Evolutionary conservation across 92 coral and sea anemone genomes (phyloP).

Genomic region (Porites evermanni): DNA sequence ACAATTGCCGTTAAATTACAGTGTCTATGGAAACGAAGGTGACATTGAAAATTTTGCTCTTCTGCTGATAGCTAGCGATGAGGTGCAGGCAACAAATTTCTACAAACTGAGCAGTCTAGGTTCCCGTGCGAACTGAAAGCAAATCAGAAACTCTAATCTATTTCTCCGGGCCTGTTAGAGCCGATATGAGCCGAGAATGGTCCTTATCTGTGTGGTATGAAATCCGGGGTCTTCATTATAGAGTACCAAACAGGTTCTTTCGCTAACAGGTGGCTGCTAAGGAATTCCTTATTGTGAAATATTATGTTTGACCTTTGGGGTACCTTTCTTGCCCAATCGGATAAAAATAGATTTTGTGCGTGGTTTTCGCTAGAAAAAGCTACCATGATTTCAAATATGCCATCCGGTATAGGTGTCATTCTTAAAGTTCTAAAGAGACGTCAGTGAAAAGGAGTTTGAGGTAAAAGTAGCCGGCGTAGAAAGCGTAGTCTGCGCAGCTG

Average conservation of each 20-base stretch:
- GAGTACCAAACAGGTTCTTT: conserved; percentile 10
- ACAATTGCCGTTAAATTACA: too few relatives aligned
- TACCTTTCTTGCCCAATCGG: background rate
- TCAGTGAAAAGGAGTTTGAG: background rate
- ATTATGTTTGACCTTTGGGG: background rate
- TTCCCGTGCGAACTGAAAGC: too few relatives aligned
- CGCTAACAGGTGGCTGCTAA: conserved; percentile 3
- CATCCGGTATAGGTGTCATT: too few relatives aligned
- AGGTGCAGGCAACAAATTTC: too few relatives aligned
- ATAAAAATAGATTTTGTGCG: background rate
- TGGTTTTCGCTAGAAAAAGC: background rate
- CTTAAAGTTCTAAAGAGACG: background rate
- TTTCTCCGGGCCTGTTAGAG: too few relatives aligned
- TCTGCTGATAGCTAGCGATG: too few relatives aligned
- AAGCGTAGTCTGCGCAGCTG: too few relatives aligned
- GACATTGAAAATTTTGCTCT: too few relatives aligned
- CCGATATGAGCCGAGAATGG: background rate
- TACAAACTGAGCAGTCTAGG: too few relatives aligned
- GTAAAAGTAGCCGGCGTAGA: background rate
- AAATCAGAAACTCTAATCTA: too few relatives aligned
- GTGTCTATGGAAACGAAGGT: too few relatives aligned
- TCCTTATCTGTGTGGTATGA: background rate
- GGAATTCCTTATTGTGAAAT: conserved; percentile 7
- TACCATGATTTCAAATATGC: background rate
- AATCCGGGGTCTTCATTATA: background rate